phyloP scores from a whole-genome alignment of 2,113 vertebrate genomes.

The Trematomus loennbergii region DNA sequence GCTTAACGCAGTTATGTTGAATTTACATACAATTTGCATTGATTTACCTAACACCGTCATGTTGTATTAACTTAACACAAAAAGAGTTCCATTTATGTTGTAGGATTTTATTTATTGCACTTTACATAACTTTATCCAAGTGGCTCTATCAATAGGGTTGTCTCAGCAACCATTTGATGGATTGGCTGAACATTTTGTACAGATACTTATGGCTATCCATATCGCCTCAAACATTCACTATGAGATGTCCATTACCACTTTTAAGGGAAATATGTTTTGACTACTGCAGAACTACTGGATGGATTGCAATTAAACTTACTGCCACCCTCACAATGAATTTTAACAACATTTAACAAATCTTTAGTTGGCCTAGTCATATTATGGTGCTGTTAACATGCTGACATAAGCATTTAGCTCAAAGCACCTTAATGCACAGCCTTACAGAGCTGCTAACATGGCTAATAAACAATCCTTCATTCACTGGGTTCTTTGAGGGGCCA shows the following conservation, averaged over 20 bases:
- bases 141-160: no score
- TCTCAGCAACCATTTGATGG: not conserved
- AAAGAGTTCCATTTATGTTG: no score
- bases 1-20: no score
- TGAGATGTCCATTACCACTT: not conserved
- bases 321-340: not conserved
- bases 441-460: no score
- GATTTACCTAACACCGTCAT: no score
- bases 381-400: not conserved
- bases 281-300: not conserved
- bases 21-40: no score
- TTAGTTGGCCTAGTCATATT: no score
- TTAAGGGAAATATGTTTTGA: not conserved
- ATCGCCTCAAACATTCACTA: no score
- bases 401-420: not conserved
- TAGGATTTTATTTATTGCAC: no score
- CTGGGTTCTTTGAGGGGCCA: no score
- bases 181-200: not conserved
- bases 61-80: no score
- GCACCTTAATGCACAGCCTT: not conserved
- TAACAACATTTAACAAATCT: not conserved
- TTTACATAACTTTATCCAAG: no score
- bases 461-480: not conserved
- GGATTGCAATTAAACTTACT: not conserved
- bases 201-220: not conserved